Evolutionary conservation across 2,113 vertebrate species (phyloP).

Genomic region (Salvelinus alpinus): DNA sequence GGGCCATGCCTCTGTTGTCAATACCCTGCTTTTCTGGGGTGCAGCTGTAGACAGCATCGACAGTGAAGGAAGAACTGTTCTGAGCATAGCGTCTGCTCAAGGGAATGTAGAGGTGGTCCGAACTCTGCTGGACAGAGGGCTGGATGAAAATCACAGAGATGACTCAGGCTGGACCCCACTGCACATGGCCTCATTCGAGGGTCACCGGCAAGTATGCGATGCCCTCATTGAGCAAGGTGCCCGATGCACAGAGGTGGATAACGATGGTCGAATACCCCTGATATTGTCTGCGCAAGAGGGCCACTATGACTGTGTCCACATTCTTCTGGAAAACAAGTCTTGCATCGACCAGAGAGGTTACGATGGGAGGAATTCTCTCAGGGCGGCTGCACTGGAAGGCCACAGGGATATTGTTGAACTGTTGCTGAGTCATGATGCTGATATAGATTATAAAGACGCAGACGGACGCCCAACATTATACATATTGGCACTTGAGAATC

Average conservation of each 20-base stretch:
- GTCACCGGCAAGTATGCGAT: conserved; percentile 91
- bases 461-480: conserved; percentile 96
- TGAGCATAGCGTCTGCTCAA: conserved; percentile 96
- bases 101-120: conserved; percentile 96
- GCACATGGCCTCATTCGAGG: conserved; percentile 97
- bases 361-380: conserved; percentile 90
- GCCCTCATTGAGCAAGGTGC: conserved; percentile 98
- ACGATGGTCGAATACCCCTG: conserved; percentile 91
- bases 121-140: conserved; percentile 95
- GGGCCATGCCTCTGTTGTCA: conserved; percentile 95
- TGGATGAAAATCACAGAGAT: conserved; percentile 96
- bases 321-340: conserved; percentile 91
- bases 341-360: conserved; percentile 92
- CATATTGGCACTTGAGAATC: conserved; percentile 95
- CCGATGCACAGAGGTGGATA: conserved; percentile 92
- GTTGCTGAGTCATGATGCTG: conserved; percentile 87
- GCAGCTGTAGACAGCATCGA: conserved; percentile 97
- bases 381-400: conserved; percentile 91
- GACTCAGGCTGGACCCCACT: conserved; percentile 97
- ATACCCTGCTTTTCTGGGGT: conserved; percentile 95
- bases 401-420: conserved; percentile 94
- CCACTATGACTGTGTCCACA: conserved; percentile 95
- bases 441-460: conserved; percentile 92
- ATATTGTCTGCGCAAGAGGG: conserved; percentile 93
- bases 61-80: conserved; percentile 92